Percentiles rank a stretch among this genome's conserved stretches.
Conservation (phyloP, 2,888 invertebrate species). For the Campoplex nolae region DNA sequence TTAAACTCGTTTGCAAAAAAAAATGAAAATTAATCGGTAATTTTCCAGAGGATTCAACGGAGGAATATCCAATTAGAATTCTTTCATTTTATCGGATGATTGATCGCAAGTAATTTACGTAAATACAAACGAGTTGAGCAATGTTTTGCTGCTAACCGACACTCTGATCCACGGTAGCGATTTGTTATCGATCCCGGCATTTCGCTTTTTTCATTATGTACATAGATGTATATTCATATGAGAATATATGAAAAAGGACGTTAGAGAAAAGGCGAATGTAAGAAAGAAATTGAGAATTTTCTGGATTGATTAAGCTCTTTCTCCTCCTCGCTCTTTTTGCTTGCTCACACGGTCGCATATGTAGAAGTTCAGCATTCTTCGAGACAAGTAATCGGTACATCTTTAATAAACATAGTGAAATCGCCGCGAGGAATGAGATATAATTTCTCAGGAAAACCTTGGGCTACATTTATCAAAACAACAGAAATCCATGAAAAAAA, state of each 20-base stretch:
- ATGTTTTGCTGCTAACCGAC: neutral
- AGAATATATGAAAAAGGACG: neutral
- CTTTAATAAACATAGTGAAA: neutral
- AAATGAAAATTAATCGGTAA: neutral
- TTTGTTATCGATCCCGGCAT: conserved; percentile 15
- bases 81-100: neutral
- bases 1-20: neutral
- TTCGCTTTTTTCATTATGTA: neutral
- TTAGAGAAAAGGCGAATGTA: neutral
- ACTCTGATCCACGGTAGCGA: conserved; percentile 13
- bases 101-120: conserved; percentile 9
- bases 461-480: neutral
- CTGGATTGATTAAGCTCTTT: neutral
- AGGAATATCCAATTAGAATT: neutral
- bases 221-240: neutral
- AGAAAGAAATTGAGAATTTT: conserved; percentile 3
- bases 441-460: neutral
- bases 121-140: neutral
- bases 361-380: neutral
- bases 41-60: neutral
- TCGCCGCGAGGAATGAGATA: neutral
- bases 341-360: neutral
- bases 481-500: neutral
- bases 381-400: neutral
- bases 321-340: neutral